Conservation (phyloP, 2,888 invertebrate genomes). For the Aleiodes leptofemur region DNA sequence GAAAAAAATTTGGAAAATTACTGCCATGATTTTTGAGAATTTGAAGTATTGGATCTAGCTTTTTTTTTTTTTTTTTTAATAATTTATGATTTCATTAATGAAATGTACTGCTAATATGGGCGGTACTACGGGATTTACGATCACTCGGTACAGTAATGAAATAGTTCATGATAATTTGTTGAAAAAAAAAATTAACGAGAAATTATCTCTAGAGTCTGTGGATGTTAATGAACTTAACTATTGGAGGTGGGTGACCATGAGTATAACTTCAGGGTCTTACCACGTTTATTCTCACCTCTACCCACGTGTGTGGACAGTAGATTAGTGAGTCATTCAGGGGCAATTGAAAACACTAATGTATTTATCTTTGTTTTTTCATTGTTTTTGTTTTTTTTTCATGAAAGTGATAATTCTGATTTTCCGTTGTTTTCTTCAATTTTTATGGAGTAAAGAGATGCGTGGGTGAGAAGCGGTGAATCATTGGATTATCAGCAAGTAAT, state of each 20-base stretch:
- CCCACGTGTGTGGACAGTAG: constrained; percentile 49
- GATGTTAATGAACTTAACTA: constrained; percentile 65
- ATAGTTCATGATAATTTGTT: constrained; percentile 8
- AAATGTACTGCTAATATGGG: no score
- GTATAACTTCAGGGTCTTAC: constrained; percentile 52
- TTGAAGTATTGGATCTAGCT: neutral
- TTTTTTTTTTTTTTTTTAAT: no score
- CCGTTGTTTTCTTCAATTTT: no score
- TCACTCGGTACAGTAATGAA: neutral
- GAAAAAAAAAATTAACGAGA: constrained; percentile 7
- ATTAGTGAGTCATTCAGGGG: constrained; percentile 33
- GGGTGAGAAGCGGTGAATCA: no score
- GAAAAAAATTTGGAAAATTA: no score
- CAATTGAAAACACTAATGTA: constrained; percentile 27
- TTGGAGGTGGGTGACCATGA: constrained; percentile 45
- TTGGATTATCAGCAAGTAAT: no score
- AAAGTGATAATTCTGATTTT: neutral
- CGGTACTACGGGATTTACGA: neutral
- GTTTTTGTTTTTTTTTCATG: neutral
- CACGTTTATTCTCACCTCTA: constrained; percentile 57
- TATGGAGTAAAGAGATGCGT: no score
- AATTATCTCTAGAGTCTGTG: constrained; percentile 51
- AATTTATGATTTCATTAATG: no score
- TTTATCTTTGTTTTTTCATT: neutral
- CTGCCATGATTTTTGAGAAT: neutral